Evolutionary conservation across 2,888 invertebrate genomes (phyloP).

Genomic region (Lepidocyrtoides sp.): DNA sequence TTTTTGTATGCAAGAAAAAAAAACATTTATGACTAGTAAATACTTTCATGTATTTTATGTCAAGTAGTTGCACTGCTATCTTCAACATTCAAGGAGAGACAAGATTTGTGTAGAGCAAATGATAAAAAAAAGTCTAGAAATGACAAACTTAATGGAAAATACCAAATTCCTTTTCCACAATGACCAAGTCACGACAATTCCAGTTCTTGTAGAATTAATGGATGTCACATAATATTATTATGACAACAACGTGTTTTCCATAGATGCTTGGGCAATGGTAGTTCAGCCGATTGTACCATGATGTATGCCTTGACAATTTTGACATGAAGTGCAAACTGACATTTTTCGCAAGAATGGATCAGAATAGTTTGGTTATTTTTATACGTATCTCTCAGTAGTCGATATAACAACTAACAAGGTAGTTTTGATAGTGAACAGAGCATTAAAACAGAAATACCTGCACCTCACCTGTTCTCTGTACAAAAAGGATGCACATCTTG

Average conservation of each 20-base stretch:
- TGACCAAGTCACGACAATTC: constrained; percentile 66
- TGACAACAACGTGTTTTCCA: constrained; percentile 32
- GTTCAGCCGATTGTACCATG: too few relatives aligned
- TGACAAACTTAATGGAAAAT: background rate
- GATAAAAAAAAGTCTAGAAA: background rate
- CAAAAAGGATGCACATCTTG: background rate
- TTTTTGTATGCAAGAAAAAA: background rate
- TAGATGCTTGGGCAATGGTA: background rate
- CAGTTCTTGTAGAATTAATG: constrained; percentile 19
- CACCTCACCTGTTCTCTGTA: background rate
- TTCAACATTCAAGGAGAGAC: background rate
- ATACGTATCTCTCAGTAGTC: background rate
- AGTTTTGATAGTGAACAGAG: background rate
- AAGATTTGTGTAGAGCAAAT: background rate
- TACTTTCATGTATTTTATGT: background rate
- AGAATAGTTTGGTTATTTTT: background rate
- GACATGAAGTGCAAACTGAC: background rate
- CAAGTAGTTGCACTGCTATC: background rate
- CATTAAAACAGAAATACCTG: background rate
- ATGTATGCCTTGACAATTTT: background rate
- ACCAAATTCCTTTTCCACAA: background rate
- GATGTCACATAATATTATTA: constrained; percentile 13
- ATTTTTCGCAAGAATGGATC: background rate
- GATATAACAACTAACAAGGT: background rate
- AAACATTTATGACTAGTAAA: too few relatives aligned